Conservation (phyloP, 2,888 invertebrate genomes). For the Macaria liturata region DNA sequence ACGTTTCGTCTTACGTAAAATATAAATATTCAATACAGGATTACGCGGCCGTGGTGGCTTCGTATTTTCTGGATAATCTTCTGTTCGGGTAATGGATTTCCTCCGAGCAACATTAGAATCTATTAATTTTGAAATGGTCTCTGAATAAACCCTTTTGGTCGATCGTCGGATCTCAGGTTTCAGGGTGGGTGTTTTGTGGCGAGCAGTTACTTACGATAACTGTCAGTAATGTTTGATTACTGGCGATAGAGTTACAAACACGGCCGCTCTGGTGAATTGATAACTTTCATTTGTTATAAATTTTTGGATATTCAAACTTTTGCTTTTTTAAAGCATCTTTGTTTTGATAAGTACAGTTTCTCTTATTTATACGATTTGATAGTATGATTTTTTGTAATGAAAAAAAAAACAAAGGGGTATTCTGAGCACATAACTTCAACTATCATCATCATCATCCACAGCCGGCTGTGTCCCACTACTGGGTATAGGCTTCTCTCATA, state of each 20-base stretch:
- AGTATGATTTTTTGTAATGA: too few species aligned
- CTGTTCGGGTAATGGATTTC: slow-evolving; percentile 32
- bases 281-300: too few species aligned
- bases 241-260: slow-evolving; percentile 41
- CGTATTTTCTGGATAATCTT: slow-evolving; percentile 18
- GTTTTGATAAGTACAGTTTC: too few species aligned
- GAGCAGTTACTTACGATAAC: slow-evolving; percentile 19
- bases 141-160: slow-evolving; percentile 22
- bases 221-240: slow-evolving; percentile 35
- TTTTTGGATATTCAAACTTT: too few species aligned
- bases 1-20: too few species aligned
- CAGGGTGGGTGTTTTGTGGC: slow-evolving; percentile 22
- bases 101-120: slow-evolving; percentile 27
- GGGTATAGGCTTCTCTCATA: too few species aligned
- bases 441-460: too few species aligned
- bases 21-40: slow-evolving; percentile 14
- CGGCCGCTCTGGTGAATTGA: slow-evolving; percentile 30
- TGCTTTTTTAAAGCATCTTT: too few species aligned
- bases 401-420: too few species aligned
- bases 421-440: too few species aligned
- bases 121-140: slow-evolving; percentile 32
- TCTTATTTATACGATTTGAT: too few species aligned
- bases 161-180: slow-evolving; percentile 26
- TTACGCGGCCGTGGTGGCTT: slow-evolving; percentile 12
- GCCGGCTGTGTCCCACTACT: too few species aligned